These are phyloP conservation scores for Drosophila hawaiiensis DNA, from an alignment of 2,888 invertebrate species.

Conservation along the genomic window DNA sequence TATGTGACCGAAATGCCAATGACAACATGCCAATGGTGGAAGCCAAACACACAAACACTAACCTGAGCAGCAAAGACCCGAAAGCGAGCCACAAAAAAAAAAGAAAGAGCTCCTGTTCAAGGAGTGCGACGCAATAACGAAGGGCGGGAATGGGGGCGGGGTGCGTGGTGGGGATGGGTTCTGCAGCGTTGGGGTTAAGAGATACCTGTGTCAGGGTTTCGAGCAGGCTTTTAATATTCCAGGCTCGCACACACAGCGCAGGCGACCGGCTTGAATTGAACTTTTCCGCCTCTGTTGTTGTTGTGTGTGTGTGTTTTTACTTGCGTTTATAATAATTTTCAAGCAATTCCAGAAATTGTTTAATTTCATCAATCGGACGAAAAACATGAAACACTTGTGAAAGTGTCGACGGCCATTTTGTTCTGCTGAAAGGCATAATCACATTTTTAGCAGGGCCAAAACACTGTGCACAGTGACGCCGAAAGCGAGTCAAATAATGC, in stretches of 20 bases:
- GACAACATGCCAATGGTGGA: conserved; percentile 78
- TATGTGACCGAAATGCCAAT: conserved; percentile 85
- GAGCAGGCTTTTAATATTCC: conserved; percentile 62
- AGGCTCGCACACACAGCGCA: conserved; percentile 55
- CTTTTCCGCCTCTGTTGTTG: conserved; percentile 36
- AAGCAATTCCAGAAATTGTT: conserved; percentile 65
- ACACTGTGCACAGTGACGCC: conserved; percentile 10
- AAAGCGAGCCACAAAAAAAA: conserved; percentile 2
- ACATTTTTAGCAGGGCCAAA: background rate
- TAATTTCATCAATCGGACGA: conserved; percentile 64
- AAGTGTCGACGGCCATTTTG: conserved; percentile 57
- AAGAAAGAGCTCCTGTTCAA: background rate
- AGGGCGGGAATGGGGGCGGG: background rate
- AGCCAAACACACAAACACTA: conserved; percentile 29
- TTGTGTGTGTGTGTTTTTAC: conserved; percentile 20
- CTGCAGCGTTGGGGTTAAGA: background rate
- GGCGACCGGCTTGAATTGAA: conserved; percentile 39
- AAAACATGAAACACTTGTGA: conserved; percentile 35
- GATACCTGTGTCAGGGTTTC: conserved; percentile 17
- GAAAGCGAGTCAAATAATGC: background rate
- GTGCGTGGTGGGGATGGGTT: background rate
- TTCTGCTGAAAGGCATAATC: conserved; percentile 24
- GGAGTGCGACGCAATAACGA: conserved; percentile 5
- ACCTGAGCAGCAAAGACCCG: conserved; percentile 20
- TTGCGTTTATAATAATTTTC: conserved; percentile 71